Evolutionary conservation across 2,888 invertebrate genomes (phyloP), one percentile per base, ranked within the genome.

Genomic region (Leucophenga montana): DNA sequence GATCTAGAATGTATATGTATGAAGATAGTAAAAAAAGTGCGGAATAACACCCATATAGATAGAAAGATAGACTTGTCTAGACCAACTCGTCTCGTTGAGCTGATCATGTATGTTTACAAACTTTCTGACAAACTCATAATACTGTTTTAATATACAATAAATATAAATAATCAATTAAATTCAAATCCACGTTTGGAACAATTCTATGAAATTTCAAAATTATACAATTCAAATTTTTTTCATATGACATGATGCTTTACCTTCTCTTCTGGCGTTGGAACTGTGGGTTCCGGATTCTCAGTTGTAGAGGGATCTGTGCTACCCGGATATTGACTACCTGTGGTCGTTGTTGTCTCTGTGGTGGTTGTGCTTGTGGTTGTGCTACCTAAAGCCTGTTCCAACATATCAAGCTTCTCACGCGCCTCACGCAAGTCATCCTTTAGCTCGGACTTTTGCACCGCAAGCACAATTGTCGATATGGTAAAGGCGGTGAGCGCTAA

Each of bases 381-480:
- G 0, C 62, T 76, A 33, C 74, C 57, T 5, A 75, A n/a, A 20
- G 78, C 74, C 5, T 79, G 72, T 69, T 86, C 86, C 20, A 87
- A 70, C 27, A 80, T 66, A 62, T 85, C 80, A 14, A 87, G 59
- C 66, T 84, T 85, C 16, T 82, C 77, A 22, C 77, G 78, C 0
- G 85, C 74, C 31, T 87, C 84, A 9, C 76, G 70, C 5, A 88
- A 69, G 14, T 88, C 85, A 67, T 77, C 66, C 65, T 76, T 39
- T 13, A 88, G 73, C 66, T 80, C 79, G 0, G 85, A 44, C 69
- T 90, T 90, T 69, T 90, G 85, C 13, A 90, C 89, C 0, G 90
- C 90, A 62, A 92, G 83, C 11, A 90, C 89, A 68, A 91, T 88
- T 0, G 92, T 92, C 0, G 92, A 89, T 13, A 92, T 86, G 1